A percentile compares a stretch with the other conserved stretches of the same genome.
phyloP scores from a whole-genome alignment of 2,888 invertebrate species.

The Caenorhabditis sp. region DNA sequence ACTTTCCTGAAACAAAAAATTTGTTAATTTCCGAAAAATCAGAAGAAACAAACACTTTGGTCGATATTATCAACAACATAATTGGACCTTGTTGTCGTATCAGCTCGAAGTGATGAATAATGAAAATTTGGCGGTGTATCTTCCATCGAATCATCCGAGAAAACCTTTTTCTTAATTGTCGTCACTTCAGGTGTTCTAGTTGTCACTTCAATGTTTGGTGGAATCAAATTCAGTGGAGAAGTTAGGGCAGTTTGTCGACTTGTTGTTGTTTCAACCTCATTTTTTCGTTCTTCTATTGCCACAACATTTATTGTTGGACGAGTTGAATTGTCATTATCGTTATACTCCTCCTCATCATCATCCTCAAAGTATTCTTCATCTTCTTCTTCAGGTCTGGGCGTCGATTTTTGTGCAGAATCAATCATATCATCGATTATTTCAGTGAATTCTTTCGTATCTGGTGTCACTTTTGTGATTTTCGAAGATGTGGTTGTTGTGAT shows the following conservation, averaged over 20 bases:
- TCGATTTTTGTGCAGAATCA: slow-evolving; percentile 6
- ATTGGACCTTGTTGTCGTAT: slow-evolving; percentile 29
- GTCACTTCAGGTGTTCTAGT: background rate
- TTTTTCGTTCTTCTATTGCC: slow-evolving; percentile 23
- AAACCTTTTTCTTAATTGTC: slow-evolving; percentile 22
- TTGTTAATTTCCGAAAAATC: background rate
- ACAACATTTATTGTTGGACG: slow-evolving; percentile 35
- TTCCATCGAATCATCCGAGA: slow-evolving; percentile 52
- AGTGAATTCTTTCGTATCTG: slow-evolving; percentile 30
- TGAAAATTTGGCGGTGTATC: slow-evolving; percentile 49
- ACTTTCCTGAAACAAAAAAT: background rate
- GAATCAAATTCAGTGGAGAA: background rate
- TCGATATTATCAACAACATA: slow-evolving; percentile 35
- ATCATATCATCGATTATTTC: slow-evolving; percentile 35
- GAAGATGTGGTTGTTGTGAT: background rate
- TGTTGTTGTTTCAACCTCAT: slow-evolving; percentile 26
- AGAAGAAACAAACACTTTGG: slow-evolving; percentile 6
- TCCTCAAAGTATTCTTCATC: slow-evolving; percentile 1
- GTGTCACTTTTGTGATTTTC: background rate
- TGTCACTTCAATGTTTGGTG: background rate
- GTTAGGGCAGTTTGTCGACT: no score
- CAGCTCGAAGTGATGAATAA: slow-evolving; percentile 41
- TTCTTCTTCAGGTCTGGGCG: background rate
- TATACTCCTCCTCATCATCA: background rate
- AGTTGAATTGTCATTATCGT: slow-evolving; percentile 9